Conservation (phyloP, 1,140 invertebrate species). For the Drosophila punjabiensis region DNA sequence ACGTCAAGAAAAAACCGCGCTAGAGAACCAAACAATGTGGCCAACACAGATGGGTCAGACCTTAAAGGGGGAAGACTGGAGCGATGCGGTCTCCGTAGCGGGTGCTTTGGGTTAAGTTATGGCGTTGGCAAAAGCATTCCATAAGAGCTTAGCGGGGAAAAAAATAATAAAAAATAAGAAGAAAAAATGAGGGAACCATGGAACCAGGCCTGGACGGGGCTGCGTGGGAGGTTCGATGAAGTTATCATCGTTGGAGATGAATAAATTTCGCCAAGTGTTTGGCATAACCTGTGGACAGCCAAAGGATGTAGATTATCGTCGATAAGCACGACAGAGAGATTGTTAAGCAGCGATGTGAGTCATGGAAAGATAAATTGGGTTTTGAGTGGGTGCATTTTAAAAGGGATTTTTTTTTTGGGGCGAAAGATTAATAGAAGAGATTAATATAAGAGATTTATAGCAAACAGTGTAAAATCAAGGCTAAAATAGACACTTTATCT, state of each 20-base stretch:
- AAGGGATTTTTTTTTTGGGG: not conserved
- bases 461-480: not conserved
- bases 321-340: slow-evolving; percentile 36
- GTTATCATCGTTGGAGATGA: slow-evolving; percentile 43
- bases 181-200: slow-evolving; percentile 28
- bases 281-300: slow-evolving; percentile 38
- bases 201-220: slow-evolving; percentile 3
- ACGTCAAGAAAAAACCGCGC: slow-evolving; percentile 20
- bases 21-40: slow-evolving; percentile 44
- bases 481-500: not conserved
- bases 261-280: slow-evolving; percentile 46
- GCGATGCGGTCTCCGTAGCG: slow-evolving; percentile 28
- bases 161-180: not conserved
- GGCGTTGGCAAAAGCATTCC: slow-evolving; percentile 61
- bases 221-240: slow-evolving; percentile 61
- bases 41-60: slow-evolving; percentile 44
- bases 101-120: slow-evolving; percentile 59
- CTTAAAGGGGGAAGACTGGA: slow-evolving; percentile 26
- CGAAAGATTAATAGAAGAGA: not conserved
- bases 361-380: slow-evolving; percentile 16
- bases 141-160: slow-evolving; percentile 48
- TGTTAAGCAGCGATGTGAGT: slow-evolving; percentile 2
- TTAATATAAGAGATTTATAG: not conserved
- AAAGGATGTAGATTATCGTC: slow-evolving; percentile 45
- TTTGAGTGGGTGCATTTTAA: not conserved